Percentiles rank a stretch among this genome's conserved stretches.
phyloP scores from a whole-genome alignment of 2,888 invertebrate species.

The Listrodromus nycthemerus region DNA sequence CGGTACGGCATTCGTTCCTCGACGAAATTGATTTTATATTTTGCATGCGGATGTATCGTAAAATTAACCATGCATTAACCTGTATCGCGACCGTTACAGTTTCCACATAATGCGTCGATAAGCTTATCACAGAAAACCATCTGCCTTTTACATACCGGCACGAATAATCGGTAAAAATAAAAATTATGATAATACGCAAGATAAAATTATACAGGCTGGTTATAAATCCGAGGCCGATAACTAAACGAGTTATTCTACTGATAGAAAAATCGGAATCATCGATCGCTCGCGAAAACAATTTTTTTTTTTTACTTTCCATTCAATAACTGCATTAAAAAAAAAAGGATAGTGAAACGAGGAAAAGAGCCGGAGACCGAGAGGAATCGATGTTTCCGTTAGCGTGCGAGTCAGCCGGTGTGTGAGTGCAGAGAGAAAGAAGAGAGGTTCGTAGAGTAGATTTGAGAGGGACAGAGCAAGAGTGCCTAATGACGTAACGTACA shows the following conservation, averaged over 20 bases:
- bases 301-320: not conserved
- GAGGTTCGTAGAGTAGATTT: not conserved
- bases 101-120: not conserved
- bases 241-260: not conserved
- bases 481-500: not conserved
- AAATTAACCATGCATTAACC: conserved; percentile 15
- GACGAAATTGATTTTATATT: conserved; percentile 34
- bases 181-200: not conserved
- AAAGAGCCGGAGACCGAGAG: not conserved
- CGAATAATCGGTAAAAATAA: not conserved
- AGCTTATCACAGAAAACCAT: conserved; percentile 3
- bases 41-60: conserved; percentile 38
- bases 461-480: not conserved
- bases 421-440: conserved; percentile 5
- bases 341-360: not conserved
- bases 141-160: not conserved
- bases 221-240: not conserved
- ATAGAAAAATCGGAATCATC: not conserved
- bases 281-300: not conserved
- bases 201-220: not conserved
- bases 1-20: conserved; percentile 19
- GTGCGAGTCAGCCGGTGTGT: not conserved
- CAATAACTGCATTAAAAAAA: not conserved
- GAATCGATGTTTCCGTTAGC: not conserved
- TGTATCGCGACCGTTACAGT: conserved; percentile 13